Evolutionary conservation across 2,888 invertebrate species (phyloP), one percentile per base, ranked within the genome.

Genomic region (Proisotoma minuta): DNA sequence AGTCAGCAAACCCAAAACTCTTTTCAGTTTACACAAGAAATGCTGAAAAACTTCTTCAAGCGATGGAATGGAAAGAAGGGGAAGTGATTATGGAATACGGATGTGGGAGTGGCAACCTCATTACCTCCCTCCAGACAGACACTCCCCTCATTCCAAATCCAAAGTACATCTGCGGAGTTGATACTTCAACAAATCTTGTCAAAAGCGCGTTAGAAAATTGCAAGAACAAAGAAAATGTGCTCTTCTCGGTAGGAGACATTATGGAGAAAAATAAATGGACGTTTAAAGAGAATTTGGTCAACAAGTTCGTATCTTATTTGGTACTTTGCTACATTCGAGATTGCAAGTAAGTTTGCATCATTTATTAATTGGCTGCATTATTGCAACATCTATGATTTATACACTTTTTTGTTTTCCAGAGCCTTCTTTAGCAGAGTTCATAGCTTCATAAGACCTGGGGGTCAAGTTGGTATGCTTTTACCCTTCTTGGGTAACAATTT

Each of bases 301-400:
- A 5, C 43, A 43, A 43, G 18, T 43, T 43, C 20, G 43, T 43
- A 4, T 15, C 43, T 4, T 43, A 43, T n/a, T 43, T 43, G 18
- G 43, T 43, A n/a, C 43, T 43, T n/a, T 43, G 43, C 43, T 43
- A 43, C 20, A 20, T 43, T 43, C 43, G 20, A n/a, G 43, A 43
- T 43, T 43, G 20, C 20, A 15, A 20, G 43, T 43, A n/a, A 43
- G 43, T 43, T 34, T 43, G 43, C 5, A 4, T n/a, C 15, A 43
- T 18, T 12, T 43, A n/a, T 43, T 12, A 18, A 43, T 5, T n/a
- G 15, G 18, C 4, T 5, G 43, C 18, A 18, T n/a, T n/a, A n/a
- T n/a, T 34, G 15, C 34, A 34, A 15, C 15, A 10, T 34, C 8
- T 34, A 10, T 34, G 15, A 34, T 34, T 34, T 34, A 15, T 34